phyloP scores from a whole-genome alignment of 2,113 vertebrate genomes.

The Lucifuga dentata region DNA sequence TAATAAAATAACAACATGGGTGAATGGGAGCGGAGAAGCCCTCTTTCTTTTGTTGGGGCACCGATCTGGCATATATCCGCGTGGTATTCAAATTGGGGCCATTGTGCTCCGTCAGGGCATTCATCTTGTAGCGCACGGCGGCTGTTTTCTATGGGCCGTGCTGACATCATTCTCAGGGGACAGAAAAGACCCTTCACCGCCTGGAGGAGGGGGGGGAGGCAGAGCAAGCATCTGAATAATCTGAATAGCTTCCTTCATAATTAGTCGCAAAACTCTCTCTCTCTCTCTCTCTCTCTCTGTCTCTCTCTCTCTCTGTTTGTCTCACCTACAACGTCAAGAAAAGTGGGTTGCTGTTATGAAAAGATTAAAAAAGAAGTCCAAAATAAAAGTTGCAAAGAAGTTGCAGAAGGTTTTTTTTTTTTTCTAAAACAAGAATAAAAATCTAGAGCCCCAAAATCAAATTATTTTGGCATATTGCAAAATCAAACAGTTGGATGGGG shows the following conservation, averaged over 20 bases:
- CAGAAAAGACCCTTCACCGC: slow-evolving; percentile 82
- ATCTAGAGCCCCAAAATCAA: too few relatives aligned
- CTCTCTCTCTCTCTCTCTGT: slow-evolving; percentile 13
- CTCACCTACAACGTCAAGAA: slow-evolving; percentile 14
- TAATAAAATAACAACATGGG: slow-evolving; percentile 75
- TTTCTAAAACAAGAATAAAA: too few relatives aligned
- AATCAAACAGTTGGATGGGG: too few relatives aligned
- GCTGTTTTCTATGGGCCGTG: slow-evolving; percentile 81
- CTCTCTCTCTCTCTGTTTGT: neutral
- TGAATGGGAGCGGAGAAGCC: slow-evolving; percentile 71
- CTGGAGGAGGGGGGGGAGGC: slow-evolving; percentile 52
- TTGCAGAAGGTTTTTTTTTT: too few relatives aligned
- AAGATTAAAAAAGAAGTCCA: slow-evolving; percentile 18
- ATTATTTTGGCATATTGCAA: too few relatives aligned
- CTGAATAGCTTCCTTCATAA: slow-evolving; percentile 77
- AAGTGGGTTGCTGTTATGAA: slow-evolving; percentile 37
- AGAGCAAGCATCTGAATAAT: slow-evolving; percentile 82
- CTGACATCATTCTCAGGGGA: slow-evolving; percentile 84
- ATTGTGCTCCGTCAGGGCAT: slow-evolving; percentile 82
- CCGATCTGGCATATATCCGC: slow-evolving; percentile 74
- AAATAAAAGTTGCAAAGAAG: slow-evolving; percentile 22
- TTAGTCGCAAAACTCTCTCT: slow-evolving; percentile 65
- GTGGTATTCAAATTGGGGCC: slow-evolving; percentile 87
- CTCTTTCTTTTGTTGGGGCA: slow-evolving; percentile 77
- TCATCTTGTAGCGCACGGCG: slow-evolving; percentile 76